Percentiles rank a stretch among this genome's conserved stretches.
Evolutionary conservation across 2,888 invertebrate genomes (phyloP).

Genomic region (Cheilosia urbana): DNA sequence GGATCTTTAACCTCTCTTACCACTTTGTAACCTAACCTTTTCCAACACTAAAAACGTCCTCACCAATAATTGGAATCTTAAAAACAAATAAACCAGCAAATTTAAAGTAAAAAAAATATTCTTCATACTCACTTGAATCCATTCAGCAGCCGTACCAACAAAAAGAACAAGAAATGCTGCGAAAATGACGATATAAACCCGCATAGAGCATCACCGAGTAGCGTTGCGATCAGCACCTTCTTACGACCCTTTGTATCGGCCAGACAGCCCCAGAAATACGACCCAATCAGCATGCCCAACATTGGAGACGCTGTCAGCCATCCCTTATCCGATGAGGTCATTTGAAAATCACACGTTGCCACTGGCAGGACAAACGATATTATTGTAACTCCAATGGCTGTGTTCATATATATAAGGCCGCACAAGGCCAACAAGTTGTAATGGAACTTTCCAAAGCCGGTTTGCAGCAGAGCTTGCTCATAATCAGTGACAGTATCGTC

Average conservation of each 20-base stretch:
- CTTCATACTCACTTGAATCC: slow-evolving; percentile 90
- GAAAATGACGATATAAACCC: slow-evolving; percentile 90
- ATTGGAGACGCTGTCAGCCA: slow-evolving; percentile 91
- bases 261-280: slow-evolving; percentile 93
- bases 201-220: slow-evolving; percentile 89
- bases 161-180: slow-evolving; percentile 89
- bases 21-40: no score
- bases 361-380: slow-evolving; percentile 93
- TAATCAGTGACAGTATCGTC: slow-evolving; percentile 81
- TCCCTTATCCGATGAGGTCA: slow-evolving; percentile 91
- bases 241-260: slow-evolving; percentile 93
- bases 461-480: slow-evolving; percentile 80
- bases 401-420: slow-evolving; percentile 92
- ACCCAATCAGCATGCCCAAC: slow-evolving; percentile 92
- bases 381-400: slow-evolving; percentile 91
- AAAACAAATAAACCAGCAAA: not conserved
- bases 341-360: slow-evolving; percentile 91
- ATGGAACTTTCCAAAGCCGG: slow-evolving; percentile 94
- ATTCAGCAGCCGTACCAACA: slow-evolving; percentile 90
- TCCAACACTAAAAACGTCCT: no score
- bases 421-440: slow-evolving; percentile 89
- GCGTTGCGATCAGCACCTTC: slow-evolving; percentile 88
- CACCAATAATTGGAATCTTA: no score
- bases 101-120: not conserved
- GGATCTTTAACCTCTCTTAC: no score